Conservation (phyloP, 2,888 invertebrate genomes). For the Leucoptera coffeella region DNA sequence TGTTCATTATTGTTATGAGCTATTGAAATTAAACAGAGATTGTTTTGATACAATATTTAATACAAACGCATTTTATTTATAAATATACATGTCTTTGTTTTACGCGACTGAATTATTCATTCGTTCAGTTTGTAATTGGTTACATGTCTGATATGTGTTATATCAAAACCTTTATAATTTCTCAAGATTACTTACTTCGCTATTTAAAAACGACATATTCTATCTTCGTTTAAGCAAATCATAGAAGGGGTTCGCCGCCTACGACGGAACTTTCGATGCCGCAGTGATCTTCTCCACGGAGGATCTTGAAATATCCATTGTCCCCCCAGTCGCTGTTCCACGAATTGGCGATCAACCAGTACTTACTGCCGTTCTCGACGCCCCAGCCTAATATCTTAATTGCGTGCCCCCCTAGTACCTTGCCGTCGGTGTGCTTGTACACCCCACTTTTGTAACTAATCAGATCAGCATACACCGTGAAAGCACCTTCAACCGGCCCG, state of each 20-base stretch:
- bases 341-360: slow-evolving; percentile 89
- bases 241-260: slow-evolving; percentile 64
- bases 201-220: too few relatives aligned
- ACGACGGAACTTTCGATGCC: slow-evolving; percentile 66
- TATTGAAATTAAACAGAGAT: too few relatives aligned
- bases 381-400: slow-evolving; percentile 91
- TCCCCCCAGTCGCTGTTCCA: slow-evolving; percentile 95
- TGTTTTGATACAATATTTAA: too few relatives aligned
- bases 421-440: slow-evolving; percentile 62
- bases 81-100: too few relatives aligned
- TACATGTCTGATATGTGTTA: too few relatives aligned
- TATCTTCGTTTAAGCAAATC: too few relatives aligned
- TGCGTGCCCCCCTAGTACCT: slow-evolving; percentile 77
- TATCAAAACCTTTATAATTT: too few relatives aligned
- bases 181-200: too few relatives aligned
- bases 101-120: too few relatives aligned
- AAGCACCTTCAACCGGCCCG: slow-evolving; percentile 87
- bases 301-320: slow-evolving; percentile 81
- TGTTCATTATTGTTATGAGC: too few relatives aligned
- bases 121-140: too few relatives aligned
- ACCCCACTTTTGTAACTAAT: slow-evolving; percentile 75
- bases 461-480: slow-evolving; percentile 82
- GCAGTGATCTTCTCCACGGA: slow-evolving; percentile 72
- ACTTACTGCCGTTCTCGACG: slow-evolving; percentile 65
- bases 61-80: too few relatives aligned